These are phyloP conservation scores for Acipenser transmontanus DNA, from an alignment of 2,797 vertebrate species.

Conservation along the genomic window DNA sequence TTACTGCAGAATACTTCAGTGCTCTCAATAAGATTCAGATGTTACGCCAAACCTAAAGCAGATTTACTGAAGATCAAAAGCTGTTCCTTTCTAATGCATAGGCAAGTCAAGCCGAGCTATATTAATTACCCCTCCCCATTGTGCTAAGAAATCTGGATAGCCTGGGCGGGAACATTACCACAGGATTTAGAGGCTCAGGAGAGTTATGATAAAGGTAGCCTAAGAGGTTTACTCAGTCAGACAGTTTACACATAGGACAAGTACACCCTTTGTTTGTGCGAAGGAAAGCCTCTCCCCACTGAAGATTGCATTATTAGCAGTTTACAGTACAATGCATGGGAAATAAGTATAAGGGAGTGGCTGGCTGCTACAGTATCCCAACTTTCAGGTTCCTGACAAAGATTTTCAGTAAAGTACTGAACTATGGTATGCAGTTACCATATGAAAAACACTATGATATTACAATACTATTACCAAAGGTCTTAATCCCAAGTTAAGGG, in stretches of 20 bases:
- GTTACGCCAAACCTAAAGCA: conserved; percentile 44
- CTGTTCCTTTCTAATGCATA: conserved; percentile 36
- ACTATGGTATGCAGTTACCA: too few species aligned
- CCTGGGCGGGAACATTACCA: conserved; percentile 17
- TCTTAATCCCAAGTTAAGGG: too few species aligned
- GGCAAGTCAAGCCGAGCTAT: background rate
- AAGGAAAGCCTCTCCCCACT: background rate
- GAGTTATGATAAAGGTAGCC: background rate
- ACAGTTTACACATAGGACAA: background rate
- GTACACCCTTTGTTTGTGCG: background rate
- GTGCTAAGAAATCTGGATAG: conserved; percentile 15
- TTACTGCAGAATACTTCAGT: background rate
- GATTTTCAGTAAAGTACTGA: too few species aligned
- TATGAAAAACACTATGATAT: too few species aligned
- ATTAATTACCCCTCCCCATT: conserved; percentile 12
- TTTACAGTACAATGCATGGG: background rate
- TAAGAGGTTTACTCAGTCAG: background rate
- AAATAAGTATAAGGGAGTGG: background rate
- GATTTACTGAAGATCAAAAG: conserved; percentile 42
- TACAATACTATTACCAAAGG: too few species aligned
- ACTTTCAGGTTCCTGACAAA: too few species aligned
- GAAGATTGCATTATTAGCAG: background rate
- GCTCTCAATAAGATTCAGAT: conserved; percentile 20
- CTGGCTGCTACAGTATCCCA: background rate
- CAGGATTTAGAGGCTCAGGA: conserved; percentile 15